phyloP scores from a whole-genome alignment of 2,888 invertebrate species.

The Cabera pusaria region DNA sequence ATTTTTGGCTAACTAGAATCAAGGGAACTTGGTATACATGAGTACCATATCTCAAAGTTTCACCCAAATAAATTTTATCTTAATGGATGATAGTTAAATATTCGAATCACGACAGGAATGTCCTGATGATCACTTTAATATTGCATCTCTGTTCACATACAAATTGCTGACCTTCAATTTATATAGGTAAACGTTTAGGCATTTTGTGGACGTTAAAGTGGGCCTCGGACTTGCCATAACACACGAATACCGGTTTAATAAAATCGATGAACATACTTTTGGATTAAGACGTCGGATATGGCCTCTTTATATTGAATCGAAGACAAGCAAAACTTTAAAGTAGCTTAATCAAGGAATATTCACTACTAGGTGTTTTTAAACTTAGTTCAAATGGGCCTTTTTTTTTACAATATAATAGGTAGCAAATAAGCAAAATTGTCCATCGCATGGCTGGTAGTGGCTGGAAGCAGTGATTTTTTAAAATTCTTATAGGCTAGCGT shows the following conservation, averaged over 20 bases:
- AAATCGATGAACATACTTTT: slow-evolving; percentile 16
- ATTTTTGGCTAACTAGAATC: slow-evolving; percentile 5
- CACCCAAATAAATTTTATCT: slow-evolving; percentile 34
- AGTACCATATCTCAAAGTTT: slow-evolving; percentile 21
- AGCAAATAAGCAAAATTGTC: too few species aligned
- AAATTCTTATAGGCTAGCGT: too few species aligned
- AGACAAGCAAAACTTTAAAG: too few species aligned
- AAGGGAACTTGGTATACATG: slow-evolving; percentile 15
- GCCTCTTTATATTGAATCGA: too few species aligned
- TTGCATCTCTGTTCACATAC: slow-evolving; percentile 45
- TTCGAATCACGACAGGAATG: slow-evolving; percentile 53
- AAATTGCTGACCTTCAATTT: slow-evolving; percentile 45
- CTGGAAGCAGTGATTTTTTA: too few species aligned
- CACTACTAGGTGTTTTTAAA: too few species aligned
- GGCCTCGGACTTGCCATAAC: slow-evolving; percentile 2
- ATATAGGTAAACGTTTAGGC: slow-evolving; percentile 25
- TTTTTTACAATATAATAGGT: too few species aligned
- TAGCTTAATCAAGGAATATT: too few species aligned
- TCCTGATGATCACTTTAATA: slow-evolving; percentile 49
- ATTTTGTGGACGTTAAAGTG: slow-evolving; percentile 11
- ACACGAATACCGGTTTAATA: slow-evolving; percentile 5
- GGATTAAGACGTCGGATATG: not conserved
- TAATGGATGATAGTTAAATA: slow-evolving; percentile 38
- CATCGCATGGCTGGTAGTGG: too few species aligned
- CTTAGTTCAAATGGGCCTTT: too few species aligned